These are phyloP conservation scores for Cyclura pinguis DNA, from an alignment of 2,797 vertebrate genomes.

Conservation along the genomic window DNA sequence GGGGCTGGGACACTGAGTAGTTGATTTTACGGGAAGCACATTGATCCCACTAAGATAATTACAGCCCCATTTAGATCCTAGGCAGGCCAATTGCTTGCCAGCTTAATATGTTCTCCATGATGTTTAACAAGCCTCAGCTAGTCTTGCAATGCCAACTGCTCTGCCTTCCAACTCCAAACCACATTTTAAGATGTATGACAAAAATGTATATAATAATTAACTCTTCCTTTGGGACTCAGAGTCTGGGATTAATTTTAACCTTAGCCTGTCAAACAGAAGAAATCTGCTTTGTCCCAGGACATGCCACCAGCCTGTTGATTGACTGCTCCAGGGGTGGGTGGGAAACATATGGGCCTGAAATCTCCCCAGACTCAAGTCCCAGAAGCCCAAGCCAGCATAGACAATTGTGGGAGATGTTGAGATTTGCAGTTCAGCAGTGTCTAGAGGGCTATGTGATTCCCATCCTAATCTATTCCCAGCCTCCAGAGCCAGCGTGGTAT, in stretches of 20 bases:
- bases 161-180: not conserved
- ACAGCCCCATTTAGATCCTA: conserved; percentile 24
- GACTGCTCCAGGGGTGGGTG: no score
- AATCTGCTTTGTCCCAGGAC: not conserved
- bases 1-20: conserved; percentile 19
- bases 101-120: conserved; percentile 11
- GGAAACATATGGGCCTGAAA: no score
- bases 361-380: not conserved
- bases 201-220: no score
- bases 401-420: no score
- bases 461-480: not conserved
- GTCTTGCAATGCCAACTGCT: not conserved
- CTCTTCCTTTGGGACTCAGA: not conserved
- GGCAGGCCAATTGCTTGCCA: not conserved
- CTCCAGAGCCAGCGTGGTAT: no score
- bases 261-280: not conserved
- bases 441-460: no score
- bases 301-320: no score
- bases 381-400: no score
- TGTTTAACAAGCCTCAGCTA: conserved; percentile 26
- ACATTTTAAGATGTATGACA: not conserved
- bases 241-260: not conserved
- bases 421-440: no score
- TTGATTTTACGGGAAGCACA: conserved; percentile 32
- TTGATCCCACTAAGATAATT: conserved; percentile 40